A percentile compares a stretch with the other conserved stretches of the same genome.
Conservation (phyloP, 2,888 invertebrate genomes). For the Conomelus anceps region DNA sequence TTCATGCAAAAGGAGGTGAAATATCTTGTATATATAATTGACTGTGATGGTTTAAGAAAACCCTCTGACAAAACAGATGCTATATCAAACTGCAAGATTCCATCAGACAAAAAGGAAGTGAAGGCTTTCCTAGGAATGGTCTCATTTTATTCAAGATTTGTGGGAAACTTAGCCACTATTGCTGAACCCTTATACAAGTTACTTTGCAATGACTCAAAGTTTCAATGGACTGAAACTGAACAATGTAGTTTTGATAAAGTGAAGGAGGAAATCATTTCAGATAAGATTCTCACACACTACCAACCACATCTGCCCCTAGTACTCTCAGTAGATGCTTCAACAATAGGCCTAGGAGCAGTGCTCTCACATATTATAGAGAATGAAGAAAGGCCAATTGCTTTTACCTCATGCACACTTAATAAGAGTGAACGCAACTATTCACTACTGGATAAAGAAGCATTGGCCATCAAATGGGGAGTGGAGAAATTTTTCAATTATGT, state of each 20-base stretch:
- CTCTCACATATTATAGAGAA: background rate
- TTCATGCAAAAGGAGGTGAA: constrained; percentile 22
- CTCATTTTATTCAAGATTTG: background rate
- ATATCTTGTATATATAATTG: constrained; percentile 30
- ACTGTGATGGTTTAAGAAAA: constrained; percentile 21
- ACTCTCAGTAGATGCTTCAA: constrained; percentile 1
- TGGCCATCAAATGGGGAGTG: constrained; percentile 21
- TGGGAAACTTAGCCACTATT: background rate
- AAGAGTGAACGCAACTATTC: constrained; percentile 23
- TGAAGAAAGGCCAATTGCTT: constrained; percentile 9
- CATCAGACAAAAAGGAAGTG: background rate
- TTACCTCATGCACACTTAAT: constrained; percentile 19
- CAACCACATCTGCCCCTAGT: background rate
- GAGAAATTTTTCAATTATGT: constrained; percentile 16
- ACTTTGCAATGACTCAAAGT: background rate
- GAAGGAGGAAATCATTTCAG: constrained; percentile 8
- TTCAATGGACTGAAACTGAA: background rate
- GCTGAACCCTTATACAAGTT: background rate
- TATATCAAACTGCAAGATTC: background rate
- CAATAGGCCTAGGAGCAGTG: constrained; percentile 4
- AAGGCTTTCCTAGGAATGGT: background rate
- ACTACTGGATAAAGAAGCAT: constrained; percentile 28
- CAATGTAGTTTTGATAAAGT: constrained; percentile 13
- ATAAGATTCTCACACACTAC: constrained; percentile 9
- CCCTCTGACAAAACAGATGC: background rate